These are phyloP conservation scores for Girardia tigrina DNA, from an alignment of 2,888 invertebrate species.

Conservation along the genomic window DNA sequence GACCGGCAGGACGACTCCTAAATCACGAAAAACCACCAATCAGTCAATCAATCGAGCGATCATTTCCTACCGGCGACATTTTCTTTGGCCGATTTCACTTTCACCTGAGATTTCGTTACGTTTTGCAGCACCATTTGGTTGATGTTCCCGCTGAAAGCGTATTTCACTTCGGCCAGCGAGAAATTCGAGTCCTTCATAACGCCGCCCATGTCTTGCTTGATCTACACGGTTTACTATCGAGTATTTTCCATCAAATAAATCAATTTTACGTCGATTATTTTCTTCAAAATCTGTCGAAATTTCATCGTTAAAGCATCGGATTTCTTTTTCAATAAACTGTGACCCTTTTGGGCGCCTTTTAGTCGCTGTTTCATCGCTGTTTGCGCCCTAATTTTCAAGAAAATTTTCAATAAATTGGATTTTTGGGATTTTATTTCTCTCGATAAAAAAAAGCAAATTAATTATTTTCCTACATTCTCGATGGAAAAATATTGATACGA, in stretches of 20 bases:
- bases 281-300: constrained; percentile 84
- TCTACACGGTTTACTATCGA: constrained; percentile 57
- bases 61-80: constrained; percentile 87
- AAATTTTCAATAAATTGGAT: no score
- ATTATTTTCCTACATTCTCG: no score
- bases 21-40: constrained; percentile 38
- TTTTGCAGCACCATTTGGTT: constrained; percentile 94
- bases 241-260: neutral
- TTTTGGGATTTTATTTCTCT: no score
- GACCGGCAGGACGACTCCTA: constrained; percentile 83
- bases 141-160: constrained; percentile 80
- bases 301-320: constrained; percentile 95
- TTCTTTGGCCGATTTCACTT: constrained; percentile 79
- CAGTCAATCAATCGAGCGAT: no score
- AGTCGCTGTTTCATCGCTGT: constrained; percentile 68
- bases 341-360: constrained; percentile 93
- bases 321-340: constrained; percentile 94
- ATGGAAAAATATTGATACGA: no score
- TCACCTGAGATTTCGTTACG: constrained; percentile 92
- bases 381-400: constrained; percentile 37
- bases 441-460: no score
- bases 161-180: constrained; percentile 93
- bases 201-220: constrained; percentile 90
- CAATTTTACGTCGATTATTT: constrained; percentile 87
- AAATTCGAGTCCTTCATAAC: constrained; percentile 99